Evolutionary conservation across 1,140 invertebrate species (phyloP).

Genomic region (Conus ventricosus): DNA sequence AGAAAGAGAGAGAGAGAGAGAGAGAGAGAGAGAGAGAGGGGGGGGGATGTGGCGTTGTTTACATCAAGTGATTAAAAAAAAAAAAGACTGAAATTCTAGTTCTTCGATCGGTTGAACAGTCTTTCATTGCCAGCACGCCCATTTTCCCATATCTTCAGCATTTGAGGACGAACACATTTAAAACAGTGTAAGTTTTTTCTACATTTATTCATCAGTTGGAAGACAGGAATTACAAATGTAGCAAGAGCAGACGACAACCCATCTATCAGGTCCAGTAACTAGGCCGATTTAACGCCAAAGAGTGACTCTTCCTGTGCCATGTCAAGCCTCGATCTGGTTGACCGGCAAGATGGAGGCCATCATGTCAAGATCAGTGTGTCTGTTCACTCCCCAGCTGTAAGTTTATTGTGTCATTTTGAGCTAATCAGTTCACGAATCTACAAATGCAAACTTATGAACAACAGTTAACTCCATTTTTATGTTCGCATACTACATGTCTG

Average conservation of each 20-base stretch:
- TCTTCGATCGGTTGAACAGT: too few species aligned
- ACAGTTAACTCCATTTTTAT: conserved; percentile 5
- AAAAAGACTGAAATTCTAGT: too few species aligned
- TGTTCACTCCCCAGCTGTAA: conserved; percentile 60
- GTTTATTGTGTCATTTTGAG: conserved; percentile 10
- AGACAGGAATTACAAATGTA: neutral
- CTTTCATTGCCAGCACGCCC: too few species aligned
- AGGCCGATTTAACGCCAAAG: neutral
- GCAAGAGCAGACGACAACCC: neutral
- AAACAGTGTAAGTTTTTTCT: too few species aligned
- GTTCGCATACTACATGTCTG: neutral
- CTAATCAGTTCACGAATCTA: neutral
- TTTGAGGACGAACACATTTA: too few species aligned
- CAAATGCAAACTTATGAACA: neutral
- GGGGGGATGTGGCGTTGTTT: too few species aligned
- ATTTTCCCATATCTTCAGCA: too few species aligned
- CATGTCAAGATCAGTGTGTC: conserved; percentile 54
- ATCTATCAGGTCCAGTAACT: neutral
- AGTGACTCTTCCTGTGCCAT: neutral
- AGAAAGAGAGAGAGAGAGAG: too few species aligned
- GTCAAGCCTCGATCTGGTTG: conserved; percentile 50
- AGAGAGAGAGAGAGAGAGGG: too few species aligned
- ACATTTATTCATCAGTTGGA: too few species aligned
- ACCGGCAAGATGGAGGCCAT: conserved; percentile 56
- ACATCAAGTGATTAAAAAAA: too few species aligned